Base-by-base conservation (phyloP, 2,113 vertebrate species). In the Ceyx cyanopectus region DNA sequence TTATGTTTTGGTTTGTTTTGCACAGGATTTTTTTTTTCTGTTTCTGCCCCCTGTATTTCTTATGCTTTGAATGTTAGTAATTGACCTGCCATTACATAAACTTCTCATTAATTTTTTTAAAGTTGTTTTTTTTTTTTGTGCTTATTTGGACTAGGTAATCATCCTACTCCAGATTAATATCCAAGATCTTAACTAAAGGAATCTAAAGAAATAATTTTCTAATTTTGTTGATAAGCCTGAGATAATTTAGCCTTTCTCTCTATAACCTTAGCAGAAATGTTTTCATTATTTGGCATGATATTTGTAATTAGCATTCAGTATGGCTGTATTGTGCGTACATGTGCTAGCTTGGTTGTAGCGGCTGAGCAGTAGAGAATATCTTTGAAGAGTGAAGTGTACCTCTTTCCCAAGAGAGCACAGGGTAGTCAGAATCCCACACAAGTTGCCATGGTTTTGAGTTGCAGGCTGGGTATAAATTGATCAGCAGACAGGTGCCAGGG, bases 401-500 rank as follows among this genome's bases (percentile, higher is more conserved):
- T 41, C 27, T 12, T 68, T 81, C 82, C 46, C 32, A n/a, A 60
- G 70, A 57, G 81, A 73, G 41, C 79, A 21, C 20, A 57, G 63
- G 5, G 30, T 9, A 32, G 61, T 67, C 14, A 17, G 7, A 88
- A 37, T 67, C 48, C 29, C n/a, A 34, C 56, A 7, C 24, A 32
- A 54, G 30, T 77, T 91, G 34, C 60, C 83, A 1, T 67, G 61
- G 93, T 81, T 90, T 96, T 65, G 66, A 63, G 73, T 88, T 90
- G 56, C 90, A 83, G 56, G 29, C 68, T 75, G 80, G 46, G 60
- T 91, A 51, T 87, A 85, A 87, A 80, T 34, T 56, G 85, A 26
- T 67, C 56, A 41, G 79, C 66, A 70, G 83, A 48, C 72, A 87
- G 94, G 85, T 94, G 94, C 66, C 10, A 14, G 10, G 90, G 82